Base-by-base conservation (phyloP, 2,888 invertebrate species). In the Conomelus anceps region DNA sequence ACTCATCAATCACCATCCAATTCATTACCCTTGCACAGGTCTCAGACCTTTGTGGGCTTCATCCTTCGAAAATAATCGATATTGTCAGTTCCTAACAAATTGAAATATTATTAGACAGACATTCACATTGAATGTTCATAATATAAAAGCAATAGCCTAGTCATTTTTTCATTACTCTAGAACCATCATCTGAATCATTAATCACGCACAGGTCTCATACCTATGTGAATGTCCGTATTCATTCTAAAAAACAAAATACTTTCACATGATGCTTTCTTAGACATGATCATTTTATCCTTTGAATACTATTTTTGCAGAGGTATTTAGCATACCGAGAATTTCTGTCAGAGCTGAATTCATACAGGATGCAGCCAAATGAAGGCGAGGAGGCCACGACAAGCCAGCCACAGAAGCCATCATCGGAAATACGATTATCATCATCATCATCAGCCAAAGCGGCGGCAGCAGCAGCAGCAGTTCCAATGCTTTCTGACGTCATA, bases 301-400 rank as follows among this genome's bases (percentile, higher is more conserved):
- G 17, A n/a, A 9, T 17, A 22, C 20, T 9, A 84, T 84, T 84
- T 84, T 63, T 63, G 1, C 86, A 86, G 86, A 26, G 29, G 22
- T 86, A 86, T 20, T n/a, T 86, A 29, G 86, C 86, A 11, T 86
- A 86, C 20, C 24, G 29, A 24, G 86, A 86, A 86, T 86, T 86
- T n/a, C 22, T 86, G 1, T n/a, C 22, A 1, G 86, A 86, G 22
- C 86, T 86, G 23, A 29, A 86, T 6, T n/a, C n/a, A 9, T 86
- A 86, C 29, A 22, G 86, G 17, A 86, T 63, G 63, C 63, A 63
- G 13, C 63, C 63, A 63, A 63, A 6, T 0, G 63, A 63, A n/a
- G 63, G 63, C 13, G 63, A 63, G 3, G 63, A 20, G 63, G 63
- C n/a, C n/a, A 13, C 63, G n/a, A 13, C 63, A 6, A n/a, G n/a